Evolutionary conservation across 2,888 invertebrate genomes (phyloP).

Genomic region (Agonopterix arenella): DNA sequence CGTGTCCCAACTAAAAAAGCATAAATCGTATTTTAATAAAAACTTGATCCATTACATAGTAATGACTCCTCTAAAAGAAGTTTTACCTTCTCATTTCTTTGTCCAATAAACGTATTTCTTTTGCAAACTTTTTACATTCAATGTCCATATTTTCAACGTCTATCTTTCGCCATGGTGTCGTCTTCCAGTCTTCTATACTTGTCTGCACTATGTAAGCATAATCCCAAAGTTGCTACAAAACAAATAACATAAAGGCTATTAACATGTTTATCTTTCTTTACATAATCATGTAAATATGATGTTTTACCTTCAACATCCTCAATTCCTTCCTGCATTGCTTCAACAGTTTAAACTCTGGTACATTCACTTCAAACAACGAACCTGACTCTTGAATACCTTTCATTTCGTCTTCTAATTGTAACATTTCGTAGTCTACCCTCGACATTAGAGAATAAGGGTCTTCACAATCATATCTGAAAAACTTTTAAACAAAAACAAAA

Average conservation of each 20-base stretch:
- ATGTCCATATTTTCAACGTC: slow-evolving; percentile 99
- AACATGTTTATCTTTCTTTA: background rate
- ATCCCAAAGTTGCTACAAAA: slow-evolving; percentile 93
- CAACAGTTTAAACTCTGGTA: slow-evolving; percentile 95
- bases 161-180: slow-evolving; percentile 96
- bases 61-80: background rate
- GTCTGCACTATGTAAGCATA: slow-evolving; percentile 93
- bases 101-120: slow-evolving; percentile 93
- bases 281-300: background rate
- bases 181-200: slow-evolving; percentile 97
- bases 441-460: slow-evolving; percentile 87
- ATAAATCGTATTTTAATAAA: background rate
- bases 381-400: slow-evolving; percentile 91
- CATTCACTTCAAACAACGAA: slow-evolving; percentile 94
- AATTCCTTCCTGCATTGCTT: slow-evolving; percentile 95
- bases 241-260: background rate
- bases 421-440: slow-evolving; percentile 86
- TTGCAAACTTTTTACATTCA: slow-evolving; percentile 98
- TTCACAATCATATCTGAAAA: slow-evolving; percentile 85
- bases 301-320: slow-evolving; percentile 85
- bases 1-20: slow-evolving; percentile 86
- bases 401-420: slow-evolving; percentile 91
- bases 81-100: slow-evolving; percentile 91
- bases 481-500: slow-evolving; percentile 33
- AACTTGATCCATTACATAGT: background rate